Evolutionary conservation across 2,888 invertebrate species (phyloP).

Genomic region (Camponotus fellah): DNA sequence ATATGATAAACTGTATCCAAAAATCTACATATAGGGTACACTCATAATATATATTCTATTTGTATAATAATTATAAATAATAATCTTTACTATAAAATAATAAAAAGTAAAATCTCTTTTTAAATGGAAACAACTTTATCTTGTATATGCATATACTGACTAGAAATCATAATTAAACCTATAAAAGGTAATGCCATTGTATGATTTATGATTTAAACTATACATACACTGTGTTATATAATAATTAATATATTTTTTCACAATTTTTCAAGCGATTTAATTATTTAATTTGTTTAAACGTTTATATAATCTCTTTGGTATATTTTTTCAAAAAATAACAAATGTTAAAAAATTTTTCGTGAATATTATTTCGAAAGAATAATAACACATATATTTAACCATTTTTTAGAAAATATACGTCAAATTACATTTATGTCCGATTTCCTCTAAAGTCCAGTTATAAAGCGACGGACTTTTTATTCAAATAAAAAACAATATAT

Average conservation of each 20-base stretch:
- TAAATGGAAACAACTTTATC: slow-evolving; percentile 50
- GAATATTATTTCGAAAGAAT: slow-evolving; percentile 28
- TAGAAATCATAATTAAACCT: slow-evolving; percentile 77
- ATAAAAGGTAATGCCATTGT: slow-evolving; percentile 44
- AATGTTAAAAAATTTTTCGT: slow-evolving; percentile 6
- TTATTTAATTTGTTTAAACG: slow-evolving; percentile 25
- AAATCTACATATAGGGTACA: slow-evolving; percentile 68
- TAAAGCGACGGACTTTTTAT: slow-evolving; percentile 30
- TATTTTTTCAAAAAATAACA: slow-evolving; percentile 19
- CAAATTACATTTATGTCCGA: slow-evolving; percentile 52
- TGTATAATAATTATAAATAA: slow-evolving; percentile 70
- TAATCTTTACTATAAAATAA: slow-evolving; percentile 68
- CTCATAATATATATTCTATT: slow-evolving; percentile 66
- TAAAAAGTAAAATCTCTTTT: slow-evolving; percentile 66
- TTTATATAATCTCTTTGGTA: slow-evolving; percentile 38
- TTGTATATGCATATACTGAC: slow-evolving; percentile 71
- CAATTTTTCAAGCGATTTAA: slow-evolving; percentile 38
- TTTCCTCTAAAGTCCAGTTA: slow-evolving; percentile 55
- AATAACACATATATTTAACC: slow-evolving; percentile 10
- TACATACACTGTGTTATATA: slow-evolving; percentile 24
- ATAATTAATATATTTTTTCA: slow-evolving; percentile 33
- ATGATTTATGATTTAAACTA: slow-evolving; percentile 43
- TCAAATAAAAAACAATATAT: slow-evolving; percentile 65
- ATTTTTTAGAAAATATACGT: slow-evolving; percentile 40
- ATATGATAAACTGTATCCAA: slow-evolving; percentile 76